Percentiles rank a stretch among this genome's conserved stretches.
phyloP scores from a whole-genome alignment of 2,888 invertebrate species.

The Polyommatus icarus region DNA sequence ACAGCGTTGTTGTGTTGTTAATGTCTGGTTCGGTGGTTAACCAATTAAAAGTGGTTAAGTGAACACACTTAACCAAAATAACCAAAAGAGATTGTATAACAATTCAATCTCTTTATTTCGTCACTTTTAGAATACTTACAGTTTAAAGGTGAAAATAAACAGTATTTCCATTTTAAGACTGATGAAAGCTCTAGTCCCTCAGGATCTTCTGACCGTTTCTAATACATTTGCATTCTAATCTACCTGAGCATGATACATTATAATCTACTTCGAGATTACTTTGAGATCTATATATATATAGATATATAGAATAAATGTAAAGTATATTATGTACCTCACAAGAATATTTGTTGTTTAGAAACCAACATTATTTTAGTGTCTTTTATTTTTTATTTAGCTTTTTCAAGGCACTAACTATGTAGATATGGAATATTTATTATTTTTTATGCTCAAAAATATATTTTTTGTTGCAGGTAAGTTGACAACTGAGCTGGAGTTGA shows the following conservation, averaged over 20 bases:
- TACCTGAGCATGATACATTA: conserved; percentile 9
- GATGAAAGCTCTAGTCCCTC: background rate
- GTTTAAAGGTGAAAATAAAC: background rate
- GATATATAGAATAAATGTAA: too few species aligned
- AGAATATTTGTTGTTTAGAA: background rate
- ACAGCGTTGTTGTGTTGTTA: too few species aligned
- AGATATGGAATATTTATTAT: too few species aligned
- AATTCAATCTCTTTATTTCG: background rate
- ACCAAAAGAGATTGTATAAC: too few species aligned
- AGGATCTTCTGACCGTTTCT: background rate
- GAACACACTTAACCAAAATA: too few species aligned
- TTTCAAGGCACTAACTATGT: too few species aligned
- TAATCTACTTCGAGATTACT: background rate
- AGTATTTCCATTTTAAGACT: background rate
- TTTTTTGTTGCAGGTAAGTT: background rate
- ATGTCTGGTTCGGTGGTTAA: too few species aligned
- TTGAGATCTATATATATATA: background rate
- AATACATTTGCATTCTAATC: conserved; percentile 13
- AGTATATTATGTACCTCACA: background rate
- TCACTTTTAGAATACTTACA: background rate
- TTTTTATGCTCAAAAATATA: background rate
- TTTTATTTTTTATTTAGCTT: background rate
- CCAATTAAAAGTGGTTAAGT: too few species aligned
- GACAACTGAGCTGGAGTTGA: background rate
- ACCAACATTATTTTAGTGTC: background rate